Percentiles rank a stretch among this genome's conserved stretches.
Conservation (phyloP, 2,797 vertebrate species). For the Telmatherina bonti region DNA sequence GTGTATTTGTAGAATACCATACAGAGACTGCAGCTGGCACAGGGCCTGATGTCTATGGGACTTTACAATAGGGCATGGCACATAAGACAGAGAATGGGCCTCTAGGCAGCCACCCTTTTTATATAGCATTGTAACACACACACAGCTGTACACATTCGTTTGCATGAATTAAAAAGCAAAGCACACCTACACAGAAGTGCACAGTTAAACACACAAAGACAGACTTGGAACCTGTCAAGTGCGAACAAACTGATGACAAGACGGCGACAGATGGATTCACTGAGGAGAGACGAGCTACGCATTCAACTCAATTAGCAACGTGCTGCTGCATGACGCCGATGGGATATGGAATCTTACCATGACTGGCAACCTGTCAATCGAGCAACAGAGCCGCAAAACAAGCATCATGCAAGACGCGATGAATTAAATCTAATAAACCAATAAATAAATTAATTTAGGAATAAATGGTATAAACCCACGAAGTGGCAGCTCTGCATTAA, state of each 20-base stretch:
- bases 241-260: conserved; percentile 80
- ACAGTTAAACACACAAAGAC: conserved; percentile 78
- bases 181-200: conserved; percentile 71
- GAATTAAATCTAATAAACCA: conserved; percentile 78
- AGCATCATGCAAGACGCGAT: conserved; percentile 66
- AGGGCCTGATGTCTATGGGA: conserved; percentile 46
- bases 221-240: conserved; percentile 79
- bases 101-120: conserved; percentile 63
- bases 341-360: conserved; percentile 76
- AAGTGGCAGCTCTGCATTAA: conserved; percentile 71
- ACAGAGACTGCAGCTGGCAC: conserved; percentile 44
- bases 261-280: conserved; percentile 80
- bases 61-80: conserved; percentile 38
- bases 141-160: conserved; percentile 22
- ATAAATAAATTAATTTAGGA: conserved; percentile 79
- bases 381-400: conserved; percentile 71
- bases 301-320: conserved; percentile 84
- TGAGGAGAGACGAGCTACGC: conserved; percentile 78
- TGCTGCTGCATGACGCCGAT: conserved; percentile 78
- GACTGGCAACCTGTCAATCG: conserved; percentile 85
- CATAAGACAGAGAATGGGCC: conserved; percentile 44
- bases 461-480: conserved; percentile 68
- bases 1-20: conserved; percentile 33
- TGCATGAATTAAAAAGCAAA: conserved; percentile 58
- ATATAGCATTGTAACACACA: conserved; percentile 28